Percentiles rank a stretch among this genome's conserved stretches.
Conservation (phyloP, 2,797 vertebrate species). For the Rhynchonycteris naso region DNA sequence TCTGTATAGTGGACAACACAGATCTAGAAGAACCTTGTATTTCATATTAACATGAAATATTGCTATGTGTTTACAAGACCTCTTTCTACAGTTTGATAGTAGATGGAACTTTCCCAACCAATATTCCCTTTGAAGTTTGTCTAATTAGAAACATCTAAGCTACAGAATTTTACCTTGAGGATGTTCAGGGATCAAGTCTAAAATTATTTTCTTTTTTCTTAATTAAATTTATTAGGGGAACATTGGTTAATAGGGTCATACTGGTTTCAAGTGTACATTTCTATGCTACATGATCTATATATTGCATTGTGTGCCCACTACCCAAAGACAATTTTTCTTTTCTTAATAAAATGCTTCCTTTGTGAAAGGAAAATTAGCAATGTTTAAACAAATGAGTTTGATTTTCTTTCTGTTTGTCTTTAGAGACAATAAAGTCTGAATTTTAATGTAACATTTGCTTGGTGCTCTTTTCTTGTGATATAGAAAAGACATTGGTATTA, state of each 20-base stretch:
- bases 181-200: not conserved
- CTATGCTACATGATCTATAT: not conserved
- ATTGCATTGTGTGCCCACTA: not conserved
- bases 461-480: not conserved
- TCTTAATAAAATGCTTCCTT: conserved; percentile 43
- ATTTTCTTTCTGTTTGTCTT: conserved; percentile 52
- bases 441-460: conserved; percentile 46
- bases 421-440: conserved; percentile 32
- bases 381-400: conserved; percentile 35
- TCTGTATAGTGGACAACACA: not conserved
- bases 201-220: not conserved
- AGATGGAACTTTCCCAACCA: conserved; percentile 27
- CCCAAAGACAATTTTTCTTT: not conserved
- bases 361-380: conserved; percentile 25
- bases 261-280: not conserved
- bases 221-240: not conserved
- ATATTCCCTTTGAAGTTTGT: conserved; percentile 47
- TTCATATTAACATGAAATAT: conserved; percentile 20
- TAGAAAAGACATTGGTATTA: not conserved
- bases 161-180: conserved; percentile 28
- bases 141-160: conserved; percentile 48
- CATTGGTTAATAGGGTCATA: not conserved
- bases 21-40: not conserved
- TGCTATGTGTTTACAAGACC: not conserved
- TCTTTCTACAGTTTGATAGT: conserved; percentile 21